phyloP scores from a whole-genome alignment of 2,797 vertebrate genomes.

The Melanotaenia pygmaea region DNA sequence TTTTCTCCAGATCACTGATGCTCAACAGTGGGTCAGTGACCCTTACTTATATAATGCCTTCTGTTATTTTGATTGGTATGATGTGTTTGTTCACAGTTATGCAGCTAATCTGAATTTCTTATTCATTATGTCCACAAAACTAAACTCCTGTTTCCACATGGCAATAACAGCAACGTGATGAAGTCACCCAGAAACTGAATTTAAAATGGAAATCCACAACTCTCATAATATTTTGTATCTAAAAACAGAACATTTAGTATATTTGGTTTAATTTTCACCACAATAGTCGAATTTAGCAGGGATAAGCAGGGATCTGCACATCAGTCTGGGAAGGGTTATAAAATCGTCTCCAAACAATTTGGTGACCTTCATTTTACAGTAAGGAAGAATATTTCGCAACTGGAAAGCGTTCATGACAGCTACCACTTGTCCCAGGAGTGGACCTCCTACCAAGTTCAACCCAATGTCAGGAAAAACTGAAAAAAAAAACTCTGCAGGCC shows the following conservation, averaged over 20 bases:
- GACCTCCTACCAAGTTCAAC: too few relatives aligned
- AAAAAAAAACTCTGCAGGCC: too few relatives aligned
- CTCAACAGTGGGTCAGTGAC: neutral
- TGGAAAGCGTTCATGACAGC: too few relatives aligned
- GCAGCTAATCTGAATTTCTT: neutral
- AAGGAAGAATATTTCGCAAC: too few relatives aligned
- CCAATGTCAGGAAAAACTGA: too few relatives aligned
- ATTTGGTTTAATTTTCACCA: neutral
- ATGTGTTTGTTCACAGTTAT: conserved; percentile 8
- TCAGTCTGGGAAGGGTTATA: too few relatives aligned
- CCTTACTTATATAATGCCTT: neutral
- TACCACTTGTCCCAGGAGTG: too few relatives aligned
- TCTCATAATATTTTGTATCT: neutral
- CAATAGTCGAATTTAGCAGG: neutral
- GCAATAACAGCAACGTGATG: neutral
- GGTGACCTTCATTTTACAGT: too few relatives aligned
- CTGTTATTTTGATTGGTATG: conserved; percentile 13
- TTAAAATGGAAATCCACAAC: neutral
- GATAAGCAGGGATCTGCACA: too few relatives aligned
- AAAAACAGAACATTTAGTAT: too few relatives aligned
- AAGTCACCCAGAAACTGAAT: neutral
- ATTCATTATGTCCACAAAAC: neutral
- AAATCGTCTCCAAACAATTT: too few relatives aligned
- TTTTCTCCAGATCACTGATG: conserved; percentile 6
- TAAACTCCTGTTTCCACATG: neutral